phyloP scores from a whole-genome alignment of 2,797 vertebrate genomes.

The Novumbra hubbsi region DNA sequence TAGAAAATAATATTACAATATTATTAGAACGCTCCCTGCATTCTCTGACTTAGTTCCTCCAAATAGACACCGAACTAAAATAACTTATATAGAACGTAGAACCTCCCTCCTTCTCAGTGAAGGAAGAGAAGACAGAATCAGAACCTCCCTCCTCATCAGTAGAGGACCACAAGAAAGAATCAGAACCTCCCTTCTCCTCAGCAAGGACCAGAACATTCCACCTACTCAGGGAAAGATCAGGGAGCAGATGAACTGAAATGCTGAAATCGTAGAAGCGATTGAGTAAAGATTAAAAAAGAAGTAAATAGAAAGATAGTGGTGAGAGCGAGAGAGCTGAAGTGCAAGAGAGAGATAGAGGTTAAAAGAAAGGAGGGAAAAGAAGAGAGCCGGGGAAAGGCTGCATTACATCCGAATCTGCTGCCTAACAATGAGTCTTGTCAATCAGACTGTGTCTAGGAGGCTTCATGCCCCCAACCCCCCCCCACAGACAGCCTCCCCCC shows the following conservation, averaged over 20 bases:
- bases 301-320: too few species aligned
- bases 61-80: conserved; percentile 54
- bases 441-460: conserved; percentile 11
- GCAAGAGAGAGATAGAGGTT: too few species aligned
- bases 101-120: conserved; percentile 13
- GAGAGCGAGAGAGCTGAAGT: too few species aligned
- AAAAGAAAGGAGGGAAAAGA: background rate
- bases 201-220: background rate
- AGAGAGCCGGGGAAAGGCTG: background rate
- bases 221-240: background rate
- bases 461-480: conserved; percentile 2
- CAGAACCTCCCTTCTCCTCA: background rate
- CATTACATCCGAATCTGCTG: conserved; percentile 10
- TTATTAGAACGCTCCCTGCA: conserved; percentile 59
- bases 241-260: too few species aligned
- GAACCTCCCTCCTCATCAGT: background rate
- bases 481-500: too few species aligned
- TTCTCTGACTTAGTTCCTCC: conserved; percentile 59
- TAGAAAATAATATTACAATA: conserved; percentile 65
- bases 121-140: conserved; percentile 5
- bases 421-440: conserved; percentile 33
- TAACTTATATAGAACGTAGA: background rate
- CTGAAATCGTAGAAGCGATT: too few species aligned
- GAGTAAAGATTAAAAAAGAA: too few species aligned
- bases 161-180: background rate